Evolutionary conservation across 2,797 vertebrate genomes (phyloP), one percentile per base, ranked within the genome.

Genomic region (Eospalax fontanierii): DNA sequence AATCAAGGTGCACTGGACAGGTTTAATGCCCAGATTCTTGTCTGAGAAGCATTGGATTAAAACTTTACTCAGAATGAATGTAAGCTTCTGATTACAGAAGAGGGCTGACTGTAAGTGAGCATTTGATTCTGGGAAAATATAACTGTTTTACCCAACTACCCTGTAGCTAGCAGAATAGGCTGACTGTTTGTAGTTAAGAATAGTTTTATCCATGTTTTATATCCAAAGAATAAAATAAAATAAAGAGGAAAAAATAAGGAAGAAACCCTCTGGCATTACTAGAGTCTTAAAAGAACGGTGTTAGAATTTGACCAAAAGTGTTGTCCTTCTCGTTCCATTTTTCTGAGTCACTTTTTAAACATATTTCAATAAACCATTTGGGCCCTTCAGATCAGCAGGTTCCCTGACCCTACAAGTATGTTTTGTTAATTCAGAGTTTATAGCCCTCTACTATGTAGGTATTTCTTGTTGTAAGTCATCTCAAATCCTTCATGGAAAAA

Each of bases 1-100:
- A 78, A 93, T 89, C 85, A 89, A 74, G 30, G 63, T 83, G n/a
- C 9, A 78, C 75, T 61, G 9, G 19, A 24, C n/a, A 74, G 46
- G 86, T 93, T 82, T 75, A 85, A 7, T 78, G 46, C 84, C 70
- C 46, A 21, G 61, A 33, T 92, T 87, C 87, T 66, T 86, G 28
- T 89, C n/a, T n/a, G n/a, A n/a, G n/a, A n/a, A n/a, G n/a, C n/a
- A n/a, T n/a, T n/a, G n/a, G n/a, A n/a, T n/a, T n/a, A n/a, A n/a
- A 85, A 65, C 65, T 68, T 89, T 66, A 65, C 38, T 87, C 26
- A 54, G 46, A 75, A 57, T 66, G 9, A 88, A 15, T 65, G 15
- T 93, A 66, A 96, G 78, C 59, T 89, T 84, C 59, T 87, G 71
- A 87, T 91, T 87, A 87, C 14, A 68, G 57, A 83, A 86, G 6